These are phyloP conservation scores for Cantharis lateralis DNA, from an alignment of 2,888 invertebrate genomes.

Conservation along the genomic window DNA sequence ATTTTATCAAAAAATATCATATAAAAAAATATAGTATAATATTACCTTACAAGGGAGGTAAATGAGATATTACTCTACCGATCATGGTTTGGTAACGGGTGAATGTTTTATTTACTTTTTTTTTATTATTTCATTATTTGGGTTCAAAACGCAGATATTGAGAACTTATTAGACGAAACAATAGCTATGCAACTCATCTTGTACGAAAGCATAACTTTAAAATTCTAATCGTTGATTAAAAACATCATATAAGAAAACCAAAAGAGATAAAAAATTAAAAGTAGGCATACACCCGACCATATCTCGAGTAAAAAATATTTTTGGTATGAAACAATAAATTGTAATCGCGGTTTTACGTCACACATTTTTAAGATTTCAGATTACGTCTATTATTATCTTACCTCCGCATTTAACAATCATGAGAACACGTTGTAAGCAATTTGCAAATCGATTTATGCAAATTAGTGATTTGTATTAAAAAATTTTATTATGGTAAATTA, in stretches of 20 bases:
- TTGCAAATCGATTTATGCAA: neutral
- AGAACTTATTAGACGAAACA: too few species aligned
- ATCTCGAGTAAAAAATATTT: neutral
- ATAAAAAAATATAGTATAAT: too few species aligned
- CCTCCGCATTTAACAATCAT: neutral
- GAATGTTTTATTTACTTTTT: neutral
- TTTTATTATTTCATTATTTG: neutral
- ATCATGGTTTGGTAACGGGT: too few species aligned
- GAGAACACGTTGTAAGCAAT: neutral
- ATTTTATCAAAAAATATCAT: too few species aligned
- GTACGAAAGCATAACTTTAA: neutral
- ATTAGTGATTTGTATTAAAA: neutral
- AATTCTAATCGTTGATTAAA: neutral
- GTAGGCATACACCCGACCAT: neutral
- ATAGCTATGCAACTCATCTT: neutral
- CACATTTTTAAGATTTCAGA: neutral
- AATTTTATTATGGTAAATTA: neutral
- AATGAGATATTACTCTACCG: too few species aligned
- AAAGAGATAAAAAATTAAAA: neutral
- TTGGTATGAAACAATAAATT: neutral
- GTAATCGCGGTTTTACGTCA: neutral
- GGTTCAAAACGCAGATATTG: too few species aligned
- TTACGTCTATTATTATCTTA: neutral
- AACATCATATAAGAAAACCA: neutral
- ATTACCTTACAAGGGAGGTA: too few species aligned